phyloP scores from a whole-genome alignment of 2,113 vertebrate genomes.

The Trichomycterus rosablanca region DNA sequence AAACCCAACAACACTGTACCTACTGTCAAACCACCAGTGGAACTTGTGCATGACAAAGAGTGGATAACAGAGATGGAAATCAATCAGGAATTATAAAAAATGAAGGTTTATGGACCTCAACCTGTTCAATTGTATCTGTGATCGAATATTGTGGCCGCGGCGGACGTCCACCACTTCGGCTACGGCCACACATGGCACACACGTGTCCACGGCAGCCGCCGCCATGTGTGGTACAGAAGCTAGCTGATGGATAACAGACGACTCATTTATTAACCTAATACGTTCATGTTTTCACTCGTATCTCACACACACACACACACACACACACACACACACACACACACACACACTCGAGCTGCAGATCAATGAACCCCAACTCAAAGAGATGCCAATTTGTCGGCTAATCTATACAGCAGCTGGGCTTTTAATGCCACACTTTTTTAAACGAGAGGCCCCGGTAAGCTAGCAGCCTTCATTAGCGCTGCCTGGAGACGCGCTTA shows the following conservation, averaged over 20 bases:
- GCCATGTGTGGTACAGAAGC: background rate
- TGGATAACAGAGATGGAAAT: too few species aligned
- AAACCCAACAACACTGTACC: too few species aligned
- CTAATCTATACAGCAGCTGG: slow-evolving; percentile 33
- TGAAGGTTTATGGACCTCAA: too few species aligned
- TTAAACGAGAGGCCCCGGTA: background rate
- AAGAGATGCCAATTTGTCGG: slow-evolving; percentile 4
- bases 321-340: slow-evolving; percentile 1
- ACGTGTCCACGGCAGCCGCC: background rate
- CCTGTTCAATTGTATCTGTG: too few species aligned
- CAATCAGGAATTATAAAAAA: too few species aligned
- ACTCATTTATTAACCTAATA: background rate
- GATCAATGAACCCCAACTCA: background rate
- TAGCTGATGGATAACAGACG: background rate
- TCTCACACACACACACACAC: slow-evolving; percentile 23
- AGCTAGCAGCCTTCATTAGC: slow-evolving; percentile 22
- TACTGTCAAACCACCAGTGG: too few species aligned
- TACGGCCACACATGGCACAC: background rate
- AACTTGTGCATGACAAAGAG: too few species aligned
- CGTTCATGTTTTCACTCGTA: slow-evolving; percentile 31
- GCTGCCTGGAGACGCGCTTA: background rate
- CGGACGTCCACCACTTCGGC: too few species aligned
- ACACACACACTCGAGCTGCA: slow-evolving; percentile 1
- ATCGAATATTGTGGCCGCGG: too few species aligned
- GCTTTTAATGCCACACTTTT: slow-evolving; percentile 33